These are phyloP conservation scores for Mimas tiliae DNA, from an alignment of 2,888 invertebrate species.

Conservation along the genomic window DNA sequence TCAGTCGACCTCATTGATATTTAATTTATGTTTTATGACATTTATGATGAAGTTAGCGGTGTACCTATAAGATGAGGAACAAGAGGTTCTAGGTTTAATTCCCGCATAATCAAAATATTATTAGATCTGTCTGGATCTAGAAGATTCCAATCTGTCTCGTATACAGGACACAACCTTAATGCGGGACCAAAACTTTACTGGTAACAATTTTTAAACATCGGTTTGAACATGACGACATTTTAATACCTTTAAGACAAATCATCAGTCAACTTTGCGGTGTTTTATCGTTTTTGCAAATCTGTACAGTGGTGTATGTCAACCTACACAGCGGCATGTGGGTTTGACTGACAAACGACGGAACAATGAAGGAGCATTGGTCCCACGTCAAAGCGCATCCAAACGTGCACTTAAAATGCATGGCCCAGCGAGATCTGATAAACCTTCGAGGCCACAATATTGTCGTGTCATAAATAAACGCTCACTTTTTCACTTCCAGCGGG, in stretches of 20 bases:
- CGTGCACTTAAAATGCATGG: conserved; percentile 64
- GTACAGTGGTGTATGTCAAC: conserved; percentile 8
- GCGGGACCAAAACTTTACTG: too few species aligned
- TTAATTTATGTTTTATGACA: background rate
- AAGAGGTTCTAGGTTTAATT: background rate
- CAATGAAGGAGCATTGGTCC: conserved; percentile 47
- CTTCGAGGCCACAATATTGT: conserved; percentile 66
- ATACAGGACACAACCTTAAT: too few species aligned
- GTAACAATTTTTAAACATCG: background rate
- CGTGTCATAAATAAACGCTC: conserved; percentile 78
- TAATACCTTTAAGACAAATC: conserved; percentile 18
- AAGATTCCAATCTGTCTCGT: too few species aligned
- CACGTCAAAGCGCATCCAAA: conserved; percentile 60
- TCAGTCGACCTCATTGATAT: background rate
- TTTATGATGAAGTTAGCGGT: too few species aligned
- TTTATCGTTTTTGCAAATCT: conserved; percentile 21
- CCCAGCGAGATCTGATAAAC: conserved; percentile 75
- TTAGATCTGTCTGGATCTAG: too few species aligned
- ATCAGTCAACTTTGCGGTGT: conserved; percentile 7
- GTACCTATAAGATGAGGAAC: background rate
- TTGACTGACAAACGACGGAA: conserved; percentile 37
- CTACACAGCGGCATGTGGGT: conserved; percentile 29
- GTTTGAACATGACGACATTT: background rate
- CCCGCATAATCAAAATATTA: background rate
- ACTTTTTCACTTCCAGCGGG: conserved; percentile 76